Evolutionary conservation across 2,797 vertebrate genomes (phyloP), one percentile per base, ranked within the genome.

Genomic region (Poecilia velifera): DNA sequence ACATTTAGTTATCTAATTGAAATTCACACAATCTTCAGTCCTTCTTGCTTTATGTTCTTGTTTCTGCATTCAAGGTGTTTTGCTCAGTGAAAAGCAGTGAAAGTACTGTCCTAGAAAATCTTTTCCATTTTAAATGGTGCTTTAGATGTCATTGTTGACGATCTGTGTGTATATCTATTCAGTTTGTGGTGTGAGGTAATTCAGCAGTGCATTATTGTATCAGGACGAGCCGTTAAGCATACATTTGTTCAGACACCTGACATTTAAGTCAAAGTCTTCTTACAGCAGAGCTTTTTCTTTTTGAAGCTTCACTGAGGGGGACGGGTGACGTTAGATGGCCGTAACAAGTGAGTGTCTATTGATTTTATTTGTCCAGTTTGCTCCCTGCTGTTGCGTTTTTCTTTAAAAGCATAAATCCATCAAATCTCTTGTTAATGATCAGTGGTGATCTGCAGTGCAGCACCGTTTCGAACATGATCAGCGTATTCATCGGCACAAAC

Each of bases 391-490:
- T 16, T 12, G 31, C 31, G 6, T 55, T 3, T 6, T 51, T 62
- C n/a, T 3, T 5, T 20, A 14, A 49, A 73, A 18, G 1, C 7
- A 53, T 28, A 77, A 57, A 43, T 62, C 76, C 25, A 74, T 66
- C 51, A 4, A 41, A 39, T n/a, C 41, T 34, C n/a, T 0, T 2
- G 28, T 41, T 31, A 73, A 16, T 22, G 28, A 5, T 2, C 0
- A 43, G 36, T 12, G 47, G 39, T 77, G 1, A 76, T 62, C 12
- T 71, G 64, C 43, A 3, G 47, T 51, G 72, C 31, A 25, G 72
- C 47, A 25, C 46, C 6, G 14, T 45, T 31, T 76, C 6, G 14
- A 0, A 2, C 2, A 1, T 1, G 7, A 73, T 73, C 66, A 25
- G 43, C 22, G 47, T 57, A 14, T 46, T 72, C 45, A 55, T 74